Evolutionary conservation across 2,113 vertebrate species (phyloP), one percentile per base, ranked within the genome.

Genomic region (Clinocottus analis): DNA sequence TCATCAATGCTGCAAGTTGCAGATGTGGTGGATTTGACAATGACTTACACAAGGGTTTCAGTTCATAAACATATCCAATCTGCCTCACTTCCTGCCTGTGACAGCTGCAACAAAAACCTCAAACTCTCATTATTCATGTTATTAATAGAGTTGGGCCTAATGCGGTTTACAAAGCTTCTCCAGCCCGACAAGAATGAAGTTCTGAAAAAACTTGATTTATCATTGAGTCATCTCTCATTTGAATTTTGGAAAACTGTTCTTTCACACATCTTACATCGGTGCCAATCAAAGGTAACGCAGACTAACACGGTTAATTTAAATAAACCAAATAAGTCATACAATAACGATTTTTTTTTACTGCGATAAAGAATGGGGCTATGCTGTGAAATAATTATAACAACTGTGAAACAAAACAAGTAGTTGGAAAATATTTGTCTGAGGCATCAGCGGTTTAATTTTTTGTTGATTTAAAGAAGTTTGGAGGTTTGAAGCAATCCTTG

Each of bases 21-120:
- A 62, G 19, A 11, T 49, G 59, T 43, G 33, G 23, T 62, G 12
- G 16, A 75, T 9, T 7, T 51, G 6, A 79, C 33, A 70, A 70
- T 29, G 33, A n/a, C n/a, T 5, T 1, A 66, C 27, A 3, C 61
- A 56, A 69, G 60, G 7, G 25, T 55, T 72, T 75, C 31, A 27
- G 23, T 75, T 47, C 56, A 72, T 17, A 49, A 51, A 13, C 16
- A 33, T 3, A 49, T 45, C 66, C 0, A 68, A 47, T 17, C 16
- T n/a, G 29, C 2, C 4, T 27, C 31, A 49, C 2, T 27, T 73
- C 47, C 47, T 41, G 67, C 2, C 13, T 19, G 6, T 39, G 12
- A 62, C 47, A 27, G 14, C 45, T 45, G 37, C 29, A 41, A 47
- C 31, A 13, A 9, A 61, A 51, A 81, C 16, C 29, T 6, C 8